Evolutionary conservation across 2,113 vertebrate genomes (phyloP), one percentile per base, ranked within the genome.

Genomic region (Camelus bactrianus): DNA sequence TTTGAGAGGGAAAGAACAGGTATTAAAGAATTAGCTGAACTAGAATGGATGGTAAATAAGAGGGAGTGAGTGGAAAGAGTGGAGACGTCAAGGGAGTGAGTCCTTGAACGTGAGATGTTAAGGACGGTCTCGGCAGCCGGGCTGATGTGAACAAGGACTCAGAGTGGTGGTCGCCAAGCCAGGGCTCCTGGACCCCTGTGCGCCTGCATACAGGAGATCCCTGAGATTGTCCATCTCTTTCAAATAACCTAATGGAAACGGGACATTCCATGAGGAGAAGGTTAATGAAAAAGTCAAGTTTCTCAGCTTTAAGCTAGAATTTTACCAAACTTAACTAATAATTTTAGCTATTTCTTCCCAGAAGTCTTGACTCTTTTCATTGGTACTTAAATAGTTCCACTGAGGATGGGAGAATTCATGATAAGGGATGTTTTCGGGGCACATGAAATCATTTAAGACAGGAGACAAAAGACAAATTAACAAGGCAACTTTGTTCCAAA

Each of bases 361-460:
- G 54, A 94, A 81, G 93, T 70, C 20, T 67, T 84, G 52, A 80
- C 38, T 87, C 70, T 64, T 93, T 96, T 89, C 67, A 58, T 89
- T 92, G 35, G 28, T 69, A 48, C 52, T 89, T 85, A 91, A 75
- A 46, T 95, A 69, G 86, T 96, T 83, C 38, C 77, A 76, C n/a
- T 83, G 62, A 76, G 96, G 38, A 38, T 77, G 24, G 50, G 32
- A 8, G 28, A 56, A 69, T 90, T 48, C 15, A 76, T 83, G 62
- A 83, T 50, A 91, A 79, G 17, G 58, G 30, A 19, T 85, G n/a
- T 73, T 84, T 76, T 67, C 32, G 81, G 87, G 26, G 52, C 38
- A 90, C 83, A 42, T 81, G 75, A 84, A 80, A 75, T 94, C 20
- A 65, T 95, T 90, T 77, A 82, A 87, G 24, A 70, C 10, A 8